Percentiles rank a stretch among this genome's conserved stretches.
Evolutionary conservation across 2,113 vertebrate species (phyloP).

Genomic region (Origma solitaria): DNA sequence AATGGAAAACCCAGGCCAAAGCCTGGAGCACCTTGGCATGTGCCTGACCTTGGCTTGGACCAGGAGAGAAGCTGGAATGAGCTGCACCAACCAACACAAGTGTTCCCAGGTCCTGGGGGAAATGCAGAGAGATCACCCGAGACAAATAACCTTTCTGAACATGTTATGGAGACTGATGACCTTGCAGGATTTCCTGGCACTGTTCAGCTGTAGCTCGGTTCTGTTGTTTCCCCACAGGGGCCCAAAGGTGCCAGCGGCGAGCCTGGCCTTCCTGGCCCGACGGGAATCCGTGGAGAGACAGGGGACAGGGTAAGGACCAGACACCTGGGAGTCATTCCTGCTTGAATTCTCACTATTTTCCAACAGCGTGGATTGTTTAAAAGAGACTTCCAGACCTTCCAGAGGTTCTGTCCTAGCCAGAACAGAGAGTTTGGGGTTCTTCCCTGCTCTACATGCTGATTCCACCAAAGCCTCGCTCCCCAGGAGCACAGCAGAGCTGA

Average conservation of each 20-base stretch:
- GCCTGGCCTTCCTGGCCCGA: conserved; percentile 88
- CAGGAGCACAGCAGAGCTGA: neutral
- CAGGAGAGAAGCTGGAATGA: neutral
- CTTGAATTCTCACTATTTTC: neutral
- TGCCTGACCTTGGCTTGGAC: neutral
- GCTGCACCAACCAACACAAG: neutral
- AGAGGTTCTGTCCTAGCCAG: neutral
- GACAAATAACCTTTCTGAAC: neutral
- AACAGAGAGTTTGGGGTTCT: accelerated
- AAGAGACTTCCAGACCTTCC: neutral
- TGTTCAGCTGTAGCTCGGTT: neutral
- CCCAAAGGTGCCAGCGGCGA: conserved; percentile 85
- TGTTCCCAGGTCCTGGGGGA: neutral
- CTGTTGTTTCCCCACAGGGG: conserved; percentile 72
- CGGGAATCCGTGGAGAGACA: conserved; percentile 86
- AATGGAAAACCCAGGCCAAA: neutral
- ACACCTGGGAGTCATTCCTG: neutral
- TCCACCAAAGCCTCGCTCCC: neutral
- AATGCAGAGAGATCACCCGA: neutral
- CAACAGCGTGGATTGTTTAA: neutral
- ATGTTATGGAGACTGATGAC: accelerated
- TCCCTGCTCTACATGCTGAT: neutral
- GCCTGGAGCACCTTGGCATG: neutral
- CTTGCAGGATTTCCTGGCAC: neutral
- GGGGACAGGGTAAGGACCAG: conserved; percentile 86